Conservation (phyloP, 2,113 vertebrate genomes). For the Sclerurus mexicanus region DNA sequence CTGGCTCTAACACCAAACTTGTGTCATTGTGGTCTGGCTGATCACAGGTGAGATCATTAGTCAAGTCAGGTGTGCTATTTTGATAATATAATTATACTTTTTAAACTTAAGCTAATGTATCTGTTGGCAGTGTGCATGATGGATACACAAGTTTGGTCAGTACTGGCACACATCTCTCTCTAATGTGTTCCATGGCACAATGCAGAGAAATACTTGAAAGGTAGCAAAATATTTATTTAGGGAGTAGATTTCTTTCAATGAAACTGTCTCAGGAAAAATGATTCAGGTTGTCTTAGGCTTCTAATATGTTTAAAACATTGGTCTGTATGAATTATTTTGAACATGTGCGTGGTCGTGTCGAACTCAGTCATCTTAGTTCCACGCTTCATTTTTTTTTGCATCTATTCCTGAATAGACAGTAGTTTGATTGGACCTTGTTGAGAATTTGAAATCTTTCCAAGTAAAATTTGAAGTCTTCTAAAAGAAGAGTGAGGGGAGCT, state of each 20-base stretch:
- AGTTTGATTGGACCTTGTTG: not conserved
- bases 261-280: not conserved
- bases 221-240: not conserved
- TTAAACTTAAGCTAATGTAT: not conserved
- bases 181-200: not conserved
- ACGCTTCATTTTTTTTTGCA: not conserved
- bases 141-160: not conserved
- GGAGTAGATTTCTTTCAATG: not conserved
- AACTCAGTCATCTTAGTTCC: not conserved
- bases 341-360: rapidly evolving
- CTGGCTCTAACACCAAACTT: not conserved
- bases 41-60: not conserved
- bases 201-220: not conserved
- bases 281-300: not conserved
- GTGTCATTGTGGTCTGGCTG: not conserved
- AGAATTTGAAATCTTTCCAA: not conserved
- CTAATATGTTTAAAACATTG: not conserved
- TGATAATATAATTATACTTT: not conserved
- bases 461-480: not conserved
- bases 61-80: not conserved
- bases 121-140: not conserved
- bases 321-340: not conserved
- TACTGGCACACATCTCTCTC: not conserved
- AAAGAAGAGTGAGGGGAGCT: not conserved
- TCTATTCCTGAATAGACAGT: not conserved